These are phyloP conservation scores for Cnemophilus loriae DNA, from an alignment of 2,113 vertebrate species.

Conservation along the genomic window DNA sequence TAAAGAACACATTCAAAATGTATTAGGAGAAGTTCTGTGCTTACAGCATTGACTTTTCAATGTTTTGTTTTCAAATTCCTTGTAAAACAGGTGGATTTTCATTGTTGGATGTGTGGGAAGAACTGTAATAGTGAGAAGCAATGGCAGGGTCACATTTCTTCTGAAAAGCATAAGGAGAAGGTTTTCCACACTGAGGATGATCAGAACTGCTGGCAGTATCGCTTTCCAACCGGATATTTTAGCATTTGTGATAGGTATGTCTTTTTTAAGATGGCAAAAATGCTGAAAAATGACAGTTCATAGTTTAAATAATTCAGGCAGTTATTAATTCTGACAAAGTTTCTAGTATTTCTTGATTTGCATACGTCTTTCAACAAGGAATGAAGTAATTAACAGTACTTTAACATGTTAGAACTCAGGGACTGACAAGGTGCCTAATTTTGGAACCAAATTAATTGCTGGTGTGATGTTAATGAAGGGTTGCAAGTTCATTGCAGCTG, in stretches of 20 bases:
- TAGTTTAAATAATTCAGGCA: background rate
- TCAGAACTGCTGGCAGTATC: slow-evolving; percentile 97
- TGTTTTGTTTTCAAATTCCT: background rate
- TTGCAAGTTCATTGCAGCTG: background rate
- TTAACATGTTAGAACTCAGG: background rate
- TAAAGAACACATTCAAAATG: background rate
- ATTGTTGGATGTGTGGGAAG: slow-evolving; percentile 98
- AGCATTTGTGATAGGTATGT: slow-evolving; percentile 90
- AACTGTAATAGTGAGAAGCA: slow-evolving; percentile 99
- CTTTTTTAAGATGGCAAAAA: background rate
- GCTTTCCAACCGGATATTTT: slow-evolving; percentile 93
- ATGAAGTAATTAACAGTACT: background rate
- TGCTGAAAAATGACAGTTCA: background rate
- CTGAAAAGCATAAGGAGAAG: slow-evolving; percentile 96
- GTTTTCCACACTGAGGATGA: slow-evolving; percentile 97
- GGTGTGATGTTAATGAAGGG: background rate
- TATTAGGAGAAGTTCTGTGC: background rate
- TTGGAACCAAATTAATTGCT: background rate
- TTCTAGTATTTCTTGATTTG: background rate
- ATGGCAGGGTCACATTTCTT: slow-evolving; percentile 98
- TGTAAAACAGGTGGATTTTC: slow-evolving; percentile 85
- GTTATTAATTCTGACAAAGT: background rate
- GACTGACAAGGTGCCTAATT: background rate
- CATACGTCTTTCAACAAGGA: background rate
- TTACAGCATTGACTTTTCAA: background rate